Evolutionary conservation across 2,888 invertebrate genomes (phyloP).

Genomic region (Lutraria lutraria): DNA sequence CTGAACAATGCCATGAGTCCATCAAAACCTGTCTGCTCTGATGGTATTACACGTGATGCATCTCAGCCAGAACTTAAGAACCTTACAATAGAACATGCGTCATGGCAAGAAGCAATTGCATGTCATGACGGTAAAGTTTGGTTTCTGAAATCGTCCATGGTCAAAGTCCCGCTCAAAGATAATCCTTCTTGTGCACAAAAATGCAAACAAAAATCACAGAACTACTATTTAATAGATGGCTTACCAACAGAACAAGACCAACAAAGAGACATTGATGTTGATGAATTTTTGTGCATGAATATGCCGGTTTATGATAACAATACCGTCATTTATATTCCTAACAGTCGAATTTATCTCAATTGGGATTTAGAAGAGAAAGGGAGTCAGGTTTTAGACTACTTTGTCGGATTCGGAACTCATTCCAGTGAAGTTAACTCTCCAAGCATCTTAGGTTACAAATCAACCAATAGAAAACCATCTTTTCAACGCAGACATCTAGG

Average conservation of each 20-base stretch:
- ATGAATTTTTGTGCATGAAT: constrained; percentile 42
- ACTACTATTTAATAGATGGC: neutral
- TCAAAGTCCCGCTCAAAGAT: neutral
- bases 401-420: constrained; percentile 66
- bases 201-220: neutral
- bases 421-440: constrained; percentile 41
- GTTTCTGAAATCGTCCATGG: constrained; percentile 47
- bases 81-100: constrained; percentile 53
- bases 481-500: constrained; percentile 64
- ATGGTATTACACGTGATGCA: constrained; percentile 68
- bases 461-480: constrained; percentile 48
- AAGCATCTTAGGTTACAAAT: constrained; percentile 57
- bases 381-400: constrained; percentile 68
- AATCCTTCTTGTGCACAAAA: neutral
- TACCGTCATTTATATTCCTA: constrained; percentile 63
- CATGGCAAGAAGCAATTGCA: constrained; percentile 29
- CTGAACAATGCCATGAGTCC: constrained; percentile 76
- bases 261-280: constrained; percentile 24
- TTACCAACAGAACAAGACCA: neutral
- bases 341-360: constrained; percentile 57
- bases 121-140: constrained; percentile 55
- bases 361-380: constrained; percentile 68
- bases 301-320: constrained; percentile 20
- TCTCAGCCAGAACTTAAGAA: constrained; percentile 63
- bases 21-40: constrained; percentile 74